Conservation (phyloP, 2,888 invertebrate genomes). For the Leptopilina myrica region DNA sequence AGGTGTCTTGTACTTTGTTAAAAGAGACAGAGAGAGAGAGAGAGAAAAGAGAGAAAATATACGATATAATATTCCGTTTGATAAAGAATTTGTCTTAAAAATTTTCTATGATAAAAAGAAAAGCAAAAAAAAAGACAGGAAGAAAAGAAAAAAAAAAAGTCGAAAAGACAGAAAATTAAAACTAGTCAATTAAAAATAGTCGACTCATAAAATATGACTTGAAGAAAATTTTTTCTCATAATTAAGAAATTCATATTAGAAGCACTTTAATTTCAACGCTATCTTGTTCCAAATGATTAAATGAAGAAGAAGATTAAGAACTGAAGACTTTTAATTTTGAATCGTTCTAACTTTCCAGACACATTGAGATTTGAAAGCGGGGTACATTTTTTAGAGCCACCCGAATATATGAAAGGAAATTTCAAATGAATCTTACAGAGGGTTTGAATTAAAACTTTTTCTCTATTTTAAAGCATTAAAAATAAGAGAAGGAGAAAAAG, state of each 20-base stretch:
- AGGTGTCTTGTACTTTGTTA: slow-evolving; percentile 19
- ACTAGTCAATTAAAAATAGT: not conserved
- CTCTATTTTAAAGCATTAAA: not conserved
- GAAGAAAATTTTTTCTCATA: not conserved
- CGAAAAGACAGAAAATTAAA: not conserved
- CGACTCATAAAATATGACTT: not conserved
- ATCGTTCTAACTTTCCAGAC: not conserved
- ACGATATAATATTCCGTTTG: not conserved
- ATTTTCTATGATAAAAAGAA: not conserved
- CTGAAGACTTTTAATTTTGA: not conserved
- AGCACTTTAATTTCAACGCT: slow-evolving; percentile 8
- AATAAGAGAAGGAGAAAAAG: not conserved
- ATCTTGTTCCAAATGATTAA: slow-evolving; percentile 17
- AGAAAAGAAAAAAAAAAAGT: not conserved
- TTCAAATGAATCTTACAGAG: slow-evolving; percentile 7
- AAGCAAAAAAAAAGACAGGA: not conserved
- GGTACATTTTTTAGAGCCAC: slow-evolving; percentile 7
- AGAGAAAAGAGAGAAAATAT: no score
- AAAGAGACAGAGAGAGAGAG: not conserved
- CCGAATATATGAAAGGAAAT: not conserved
- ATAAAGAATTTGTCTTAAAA: not conserved
- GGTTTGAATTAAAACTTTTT: not conserved
- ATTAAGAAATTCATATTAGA: slow-evolving; percentile 23
- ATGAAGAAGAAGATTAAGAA: slow-evolving; percentile 3
- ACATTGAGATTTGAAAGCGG: not conserved